These are phyloP conservation scores for Tyrannus savana DNA, from an alignment of 2,113 vertebrate species.

Conservation along the genomic window DNA sequence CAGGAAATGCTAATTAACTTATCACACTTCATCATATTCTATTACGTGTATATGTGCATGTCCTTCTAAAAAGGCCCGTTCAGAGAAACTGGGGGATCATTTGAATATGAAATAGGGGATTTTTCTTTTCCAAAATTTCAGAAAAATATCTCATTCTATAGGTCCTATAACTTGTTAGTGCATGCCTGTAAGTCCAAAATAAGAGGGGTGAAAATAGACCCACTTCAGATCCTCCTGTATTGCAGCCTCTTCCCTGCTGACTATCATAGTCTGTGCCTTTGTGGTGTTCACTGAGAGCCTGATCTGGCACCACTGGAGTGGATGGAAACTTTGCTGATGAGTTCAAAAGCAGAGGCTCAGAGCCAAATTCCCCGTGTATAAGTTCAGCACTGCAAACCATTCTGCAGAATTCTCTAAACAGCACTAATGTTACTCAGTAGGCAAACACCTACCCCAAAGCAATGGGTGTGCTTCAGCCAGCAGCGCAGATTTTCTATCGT, in stretches of 20 bases:
- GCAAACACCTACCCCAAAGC: background rate
- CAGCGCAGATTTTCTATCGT: background rate
- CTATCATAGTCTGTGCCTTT: background rate
- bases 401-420: background rate
- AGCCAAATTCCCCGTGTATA: slow-evolving; percentile 23
- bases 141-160: background rate
- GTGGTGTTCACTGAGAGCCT: background rate
- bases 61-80: background rate
- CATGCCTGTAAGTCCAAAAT: background rate
- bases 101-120: background rate
- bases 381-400: background rate
- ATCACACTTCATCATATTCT: background rate
- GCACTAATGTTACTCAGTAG: background rate
- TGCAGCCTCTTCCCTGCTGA: background rate
- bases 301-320: background rate
- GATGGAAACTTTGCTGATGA: slow-evolving; percentile 10
- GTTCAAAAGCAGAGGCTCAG: background rate
- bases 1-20: slow-evolving; percentile 16
- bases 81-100: background rate
- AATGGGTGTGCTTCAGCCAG: background rate
- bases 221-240: background rate
- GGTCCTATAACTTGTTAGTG: background rate
- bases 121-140: background rate
- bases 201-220: background rate
- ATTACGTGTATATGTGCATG: background rate